Base-by-base conservation (phyloP, 1,140 invertebrate species). In the Heliconius congener region DNA sequence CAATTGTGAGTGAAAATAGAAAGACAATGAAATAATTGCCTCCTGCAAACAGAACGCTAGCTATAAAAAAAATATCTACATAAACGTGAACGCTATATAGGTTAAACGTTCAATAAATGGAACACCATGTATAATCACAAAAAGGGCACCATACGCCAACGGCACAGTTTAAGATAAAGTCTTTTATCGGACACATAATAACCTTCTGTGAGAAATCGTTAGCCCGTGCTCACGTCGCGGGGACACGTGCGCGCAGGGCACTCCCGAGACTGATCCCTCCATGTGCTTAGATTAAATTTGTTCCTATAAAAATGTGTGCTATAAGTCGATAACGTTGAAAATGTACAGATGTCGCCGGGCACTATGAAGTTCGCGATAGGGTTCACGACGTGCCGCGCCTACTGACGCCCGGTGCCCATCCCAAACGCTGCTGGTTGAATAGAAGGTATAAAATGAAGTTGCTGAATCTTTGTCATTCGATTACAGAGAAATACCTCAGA, bases 261-360 rank as follows among this genome's bases (percentile, higher is more conserved):
- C 92, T 91, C 90, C 81, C 80, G 90, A 92, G 92, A 94, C 92
- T 92, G 91, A 92, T 91, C 92, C 91, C 89, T 92, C 83, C 85
- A 87, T 87, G 85, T 92, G 87, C 91, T 91, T 91, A 94, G 90
- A 93, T 94, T 94, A 94, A 92, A 92, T 92, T 94, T 91, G 91
- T 90, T 92, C 92, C 87, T 89, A 91, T 92, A 91, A 92, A 93
- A 92, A 92, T 92, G 89, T 89, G 88, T 87, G 86, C 87, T 88
- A 85, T 76, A 3, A 91, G 83, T 93, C 90, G 89, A 91, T 93
- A 92, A 91, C 88, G 88, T 86, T 81, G 83, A 84, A 88, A 91
- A 90, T 92, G 90, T 94, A 89, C 91, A 93, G 90, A 93, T 94
- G 88, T 91, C 88, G 88, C 87, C 88, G 86, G 86, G 78, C 86